phyloP scores from a whole-genome alignment of 2,113 vertebrate genomes.

The Origma solitaria region DNA sequence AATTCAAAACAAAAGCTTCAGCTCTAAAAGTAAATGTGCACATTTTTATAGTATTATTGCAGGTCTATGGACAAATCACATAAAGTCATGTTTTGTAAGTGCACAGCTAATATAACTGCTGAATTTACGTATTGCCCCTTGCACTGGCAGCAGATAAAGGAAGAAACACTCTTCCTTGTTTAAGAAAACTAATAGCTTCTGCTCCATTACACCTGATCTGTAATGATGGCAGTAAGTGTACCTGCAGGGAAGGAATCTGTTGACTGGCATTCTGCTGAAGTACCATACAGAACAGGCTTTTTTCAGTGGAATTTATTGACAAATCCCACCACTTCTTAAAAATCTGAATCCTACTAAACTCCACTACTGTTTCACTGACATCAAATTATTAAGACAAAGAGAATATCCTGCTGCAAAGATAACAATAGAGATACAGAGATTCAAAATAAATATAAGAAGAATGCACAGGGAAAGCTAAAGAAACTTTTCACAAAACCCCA shows the following conservation, averaged over 20 bases:
- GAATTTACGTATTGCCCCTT: conserved; percentile 63
- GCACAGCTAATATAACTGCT: conserved; percentile 19
- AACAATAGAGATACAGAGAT: conserved; percentile 58
- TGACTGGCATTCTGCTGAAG: conserved; percentile 67
- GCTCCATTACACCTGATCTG: conserved; percentile 79
- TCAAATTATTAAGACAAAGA: conserved; percentile 73
- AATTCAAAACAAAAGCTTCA: conserved; percentile 45
- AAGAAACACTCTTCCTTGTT: conserved; percentile 69
- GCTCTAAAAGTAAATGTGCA: conserved; percentile 33
- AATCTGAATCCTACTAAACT: conserved; percentile 65
- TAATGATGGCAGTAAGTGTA: conserved; percentile 67
- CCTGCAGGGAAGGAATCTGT: conserved; percentile 71
- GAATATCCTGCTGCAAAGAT: conserved; percentile 55
- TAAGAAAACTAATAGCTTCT: conserved; percentile 77
- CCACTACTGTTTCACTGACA: conserved; percentile 43
- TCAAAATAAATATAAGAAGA: conserved; percentile 47
- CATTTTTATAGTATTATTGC: conserved; percentile 22
- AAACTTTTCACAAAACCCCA: conserved; percentile 48
- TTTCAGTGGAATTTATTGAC: conserved; percentile 69
- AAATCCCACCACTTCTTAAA: conserved; percentile 75
- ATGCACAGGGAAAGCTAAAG: conserved; percentile 9
- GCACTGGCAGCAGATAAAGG: conserved; percentile 14
- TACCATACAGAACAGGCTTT: background rate
- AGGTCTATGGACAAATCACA: conserved; percentile 40
- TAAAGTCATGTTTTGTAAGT: conserved; percentile 2